A percentile compares a stretch with the other conserved stretches of the same genome.
phyloP scores from a whole-genome alignment of 2,797 vertebrate species.

The Coregonus suidteri region DNA sequence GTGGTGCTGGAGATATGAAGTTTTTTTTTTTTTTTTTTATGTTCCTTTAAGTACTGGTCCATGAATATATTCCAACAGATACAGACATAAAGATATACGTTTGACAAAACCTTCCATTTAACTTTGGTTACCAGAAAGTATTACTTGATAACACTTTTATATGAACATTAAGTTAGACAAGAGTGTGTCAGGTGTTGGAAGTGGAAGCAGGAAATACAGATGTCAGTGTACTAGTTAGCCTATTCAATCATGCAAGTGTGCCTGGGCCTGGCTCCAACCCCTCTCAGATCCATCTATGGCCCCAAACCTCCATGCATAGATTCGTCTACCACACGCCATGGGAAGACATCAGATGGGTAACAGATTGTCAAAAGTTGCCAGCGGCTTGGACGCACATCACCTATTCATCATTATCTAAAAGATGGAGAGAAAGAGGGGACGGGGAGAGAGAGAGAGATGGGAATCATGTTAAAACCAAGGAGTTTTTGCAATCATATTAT shows the following conservation, averaged over 20 bases:
- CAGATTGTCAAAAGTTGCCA: slow-evolving; percentile 66
- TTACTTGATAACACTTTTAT: slow-evolving; percentile 51
- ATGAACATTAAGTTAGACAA: slow-evolving; percentile 54
- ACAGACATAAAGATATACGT: slow-evolving; percentile 1
- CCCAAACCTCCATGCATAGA: slow-evolving; percentile 57
- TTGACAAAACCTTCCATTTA: slow-evolving; percentile 23
- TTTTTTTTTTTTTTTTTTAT: not conserved
- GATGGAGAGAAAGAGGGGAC: slow-evolving; percentile 38
- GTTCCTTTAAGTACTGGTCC: slow-evolving; percentile 1
- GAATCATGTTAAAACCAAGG: slow-evolving; percentile 4
- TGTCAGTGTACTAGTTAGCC: slow-evolving; percentile 31
- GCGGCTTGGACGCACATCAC: slow-evolving; percentile 50
- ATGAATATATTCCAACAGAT: slow-evolving; percentile 17
- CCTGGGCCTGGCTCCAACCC: slow-evolving; percentile 47
- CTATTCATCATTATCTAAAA: slow-evolving; percentile 91
- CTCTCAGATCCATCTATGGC: slow-evolving; percentile 44
- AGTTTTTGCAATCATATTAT: not conserved
- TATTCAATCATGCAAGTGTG: slow-evolving; percentile 63
- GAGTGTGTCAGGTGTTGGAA: slow-evolving; percentile 39
- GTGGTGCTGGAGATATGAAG: not conserved
- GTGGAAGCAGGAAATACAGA: slow-evolving; percentile 47
- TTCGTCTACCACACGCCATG: slow-evolving; percentile 51
- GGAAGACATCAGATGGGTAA: slow-evolving; percentile 71
- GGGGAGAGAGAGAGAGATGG: slow-evolving; percentile 20
- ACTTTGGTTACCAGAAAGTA: slow-evolving; percentile 70